Evolutionary conservation across 2,888 invertebrate species (phyloP).

Genomic region (Metacarcinus magister): DNA sequence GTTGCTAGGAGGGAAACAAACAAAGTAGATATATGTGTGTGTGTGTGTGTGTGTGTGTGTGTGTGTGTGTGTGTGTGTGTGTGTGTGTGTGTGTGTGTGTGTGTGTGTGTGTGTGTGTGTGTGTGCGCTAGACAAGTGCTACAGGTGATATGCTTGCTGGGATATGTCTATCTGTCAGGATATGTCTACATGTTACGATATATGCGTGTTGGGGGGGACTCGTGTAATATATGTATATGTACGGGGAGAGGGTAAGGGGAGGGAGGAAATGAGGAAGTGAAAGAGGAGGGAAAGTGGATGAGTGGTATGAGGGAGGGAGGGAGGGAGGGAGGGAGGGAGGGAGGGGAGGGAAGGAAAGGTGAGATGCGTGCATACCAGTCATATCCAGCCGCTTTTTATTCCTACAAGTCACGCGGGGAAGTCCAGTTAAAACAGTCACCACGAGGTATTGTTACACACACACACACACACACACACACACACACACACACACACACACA

Average conservation of each 20-base stretch:
- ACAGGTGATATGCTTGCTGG: background rate
- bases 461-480: slow-evolving; percentile 20
- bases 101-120: slow-evolving; percentile 6
- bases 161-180: background rate
- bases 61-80: background rate
- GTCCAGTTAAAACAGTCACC: background rate
- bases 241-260: background rate
- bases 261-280: background rate
- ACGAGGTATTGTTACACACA: background rate
- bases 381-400: background rate
- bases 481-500: slow-evolving; percentile 55
- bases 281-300: background rate
- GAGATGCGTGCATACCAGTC: slow-evolving; percentile 12
- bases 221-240: background rate
- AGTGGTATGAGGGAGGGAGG: background rate
- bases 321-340: background rate
- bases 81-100: slow-evolving; percentile 26
- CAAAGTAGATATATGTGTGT: background rate
- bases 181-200: background rate
- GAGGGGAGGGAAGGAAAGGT: too few relatives aligned
- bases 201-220: background rate
- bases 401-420: background rate
- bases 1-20: background rate
- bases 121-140: background rate
- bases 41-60: background rate